These are phyloP conservation scores for Rhineura floridana DNA, from an alignment of 2,113 vertebrate species.

Conservation along the genomic window DNA sequence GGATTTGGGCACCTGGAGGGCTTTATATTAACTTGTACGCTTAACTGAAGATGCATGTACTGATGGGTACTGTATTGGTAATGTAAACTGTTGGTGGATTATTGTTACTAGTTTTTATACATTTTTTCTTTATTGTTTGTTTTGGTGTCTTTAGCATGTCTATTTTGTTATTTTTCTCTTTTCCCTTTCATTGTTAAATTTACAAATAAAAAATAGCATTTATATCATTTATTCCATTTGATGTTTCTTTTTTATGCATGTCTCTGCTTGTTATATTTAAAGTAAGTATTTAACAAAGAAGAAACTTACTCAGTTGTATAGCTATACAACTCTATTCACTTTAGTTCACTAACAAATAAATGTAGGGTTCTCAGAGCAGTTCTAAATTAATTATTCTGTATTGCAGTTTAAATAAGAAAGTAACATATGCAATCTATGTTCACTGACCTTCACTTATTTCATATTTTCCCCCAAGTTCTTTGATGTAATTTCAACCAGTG, in stretches of 20 bases:
- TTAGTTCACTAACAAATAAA: slow-evolving; percentile 19
- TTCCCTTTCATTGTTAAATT: too few species aligned
- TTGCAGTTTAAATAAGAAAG: not conserved
- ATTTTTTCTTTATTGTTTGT: too few species aligned
- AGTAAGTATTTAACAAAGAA: not conserved
- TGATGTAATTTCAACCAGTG: slow-evolving; percentile 88
- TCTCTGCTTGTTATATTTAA: not conserved
- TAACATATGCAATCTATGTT: not conserved
- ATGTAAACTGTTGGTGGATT: too few species aligned
- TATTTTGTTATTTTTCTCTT: too few species aligned
- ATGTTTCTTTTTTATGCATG: not conserved
- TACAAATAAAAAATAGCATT: too few species aligned
- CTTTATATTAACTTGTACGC: too few species aligned
- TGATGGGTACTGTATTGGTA: too few species aligned
- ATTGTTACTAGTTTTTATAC: too few species aligned
- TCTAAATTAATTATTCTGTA: not conserved
- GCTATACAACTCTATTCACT: not conserved
- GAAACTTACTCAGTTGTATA: not conserved
- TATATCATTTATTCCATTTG: not conserved
- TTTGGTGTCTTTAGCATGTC: too few species aligned
- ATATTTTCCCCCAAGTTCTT: slow-evolving; percentile 83
- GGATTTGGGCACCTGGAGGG: too few species aligned
- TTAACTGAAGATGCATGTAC: too few species aligned
- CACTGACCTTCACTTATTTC: slow-evolving; percentile 41
- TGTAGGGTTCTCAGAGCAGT: not conserved